Conservation (phyloP, 2,113 vertebrate species). For the Paradoxurus hermaphroditus region DNA sequence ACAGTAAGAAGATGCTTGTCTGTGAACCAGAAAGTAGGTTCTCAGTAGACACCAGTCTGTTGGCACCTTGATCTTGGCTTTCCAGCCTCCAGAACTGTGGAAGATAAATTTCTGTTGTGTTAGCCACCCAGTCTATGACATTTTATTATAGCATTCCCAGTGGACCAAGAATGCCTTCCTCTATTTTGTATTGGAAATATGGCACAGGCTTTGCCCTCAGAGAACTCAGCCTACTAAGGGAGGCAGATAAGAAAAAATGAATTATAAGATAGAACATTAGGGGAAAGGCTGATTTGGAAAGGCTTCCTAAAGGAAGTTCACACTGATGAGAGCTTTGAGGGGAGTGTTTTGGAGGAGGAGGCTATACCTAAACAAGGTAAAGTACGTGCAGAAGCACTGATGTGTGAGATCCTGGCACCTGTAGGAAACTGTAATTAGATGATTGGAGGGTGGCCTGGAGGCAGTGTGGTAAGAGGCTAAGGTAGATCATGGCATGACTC, state of each 20-base stretch:
- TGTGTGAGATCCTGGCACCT: not conserved
- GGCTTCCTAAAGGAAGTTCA: not conserved
- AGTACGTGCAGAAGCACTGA: accelerated
- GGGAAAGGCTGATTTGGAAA: not conserved
- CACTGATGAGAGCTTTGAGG: not conserved
- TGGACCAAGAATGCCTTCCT: not conserved
- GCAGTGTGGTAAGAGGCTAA: not conserved
- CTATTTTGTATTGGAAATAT: not conserved
- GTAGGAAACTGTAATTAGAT: not conserved
- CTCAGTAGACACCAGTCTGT: not conserved
- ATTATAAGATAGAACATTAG: not conserved
- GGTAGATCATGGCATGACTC: not conserved
- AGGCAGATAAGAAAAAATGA: not conserved
- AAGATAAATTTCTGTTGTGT: not conserved
- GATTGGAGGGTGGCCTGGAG: not conserved
- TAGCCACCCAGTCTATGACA: not conserved
- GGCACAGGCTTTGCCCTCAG: not conserved
- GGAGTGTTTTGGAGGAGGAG: not conserved
- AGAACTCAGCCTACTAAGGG: not conserved
- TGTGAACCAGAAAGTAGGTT: not conserved
- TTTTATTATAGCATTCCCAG: not conserved
- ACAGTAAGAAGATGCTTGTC: not conserved
- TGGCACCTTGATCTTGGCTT: not conserved
- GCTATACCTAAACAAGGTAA: not conserved
- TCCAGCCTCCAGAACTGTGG: not conserved